Base-by-base conservation (phyloP, 2,797 vertebrate genomes). In the Neosalanx taihuensis region DNA sequence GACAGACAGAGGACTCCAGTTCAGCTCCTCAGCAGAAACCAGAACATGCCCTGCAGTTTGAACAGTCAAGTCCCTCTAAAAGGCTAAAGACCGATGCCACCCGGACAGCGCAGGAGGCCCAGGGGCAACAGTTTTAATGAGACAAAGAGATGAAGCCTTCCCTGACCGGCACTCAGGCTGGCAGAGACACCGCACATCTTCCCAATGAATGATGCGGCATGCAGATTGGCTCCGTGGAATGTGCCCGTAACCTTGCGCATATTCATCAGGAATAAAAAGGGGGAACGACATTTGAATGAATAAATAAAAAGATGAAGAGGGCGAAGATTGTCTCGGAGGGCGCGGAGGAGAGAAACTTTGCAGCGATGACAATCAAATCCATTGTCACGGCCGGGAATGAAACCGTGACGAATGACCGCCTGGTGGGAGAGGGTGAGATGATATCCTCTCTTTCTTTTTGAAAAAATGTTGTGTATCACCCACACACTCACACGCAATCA, bases 361-460 rank as follows among this genome's bases (percentile, higher is more conserved):
- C 67, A 18, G 41, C 29, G 23, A 46, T 17, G n/a, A 51, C 73
- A 83, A 86, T 87, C 86, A 85, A 79, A 84, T 26, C 12, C 46
- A 17, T 23, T 26, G 46, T 51, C 12, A 67, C 15, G 80, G 84
- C 87, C 87, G 89, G 88, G 87, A 87, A 87, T 80, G 83, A 86
- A 81, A 59, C 17, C 9, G 58, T 85, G 88, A 89, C 85, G 86
- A 89, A 89, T 86, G 86, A 80, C 73, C 82, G 78, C 84, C 84
- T 84, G 81, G 85, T 66, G 79, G 76, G 78, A 81, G 83, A 84
- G 76, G 23, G 70, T 37, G 12, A 7, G 70, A n/a, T 70, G 26
- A 62, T 29, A 62, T 30, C 33, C 26, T 15, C 15, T 6, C 30
- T 15, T 0, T 17, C 51, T n/a, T n/a, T 56, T n/a, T n/a, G 1